Percentiles rank a stretch among this genome's conserved stretches.
Conservation (phyloP, 1,140 invertebrate genomes). For the Colletes gigas region DNA sequence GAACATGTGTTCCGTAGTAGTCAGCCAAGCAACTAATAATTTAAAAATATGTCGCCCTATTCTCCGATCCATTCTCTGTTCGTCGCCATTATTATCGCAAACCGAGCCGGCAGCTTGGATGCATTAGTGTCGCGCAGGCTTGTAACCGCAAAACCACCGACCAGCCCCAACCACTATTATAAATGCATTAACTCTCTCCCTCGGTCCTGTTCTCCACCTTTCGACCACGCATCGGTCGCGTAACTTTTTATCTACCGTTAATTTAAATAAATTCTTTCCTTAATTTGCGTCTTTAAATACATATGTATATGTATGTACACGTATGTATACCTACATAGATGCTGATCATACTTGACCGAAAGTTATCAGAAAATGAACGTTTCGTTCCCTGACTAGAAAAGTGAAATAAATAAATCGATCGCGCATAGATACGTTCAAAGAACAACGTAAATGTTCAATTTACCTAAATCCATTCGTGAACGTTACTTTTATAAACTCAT, state of each 20-base stretch:
- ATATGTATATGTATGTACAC: no score
- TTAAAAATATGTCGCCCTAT: slow-evolving; percentile 74
- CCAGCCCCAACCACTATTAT: slow-evolving; percentile 70
- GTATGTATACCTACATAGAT: no score
- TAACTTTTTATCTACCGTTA: slow-evolving; percentile 42
- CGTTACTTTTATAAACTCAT: no score
- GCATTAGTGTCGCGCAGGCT: slow-evolving; percentile 69
- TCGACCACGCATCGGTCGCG: slow-evolving; percentile 8
- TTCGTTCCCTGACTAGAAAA: no score
- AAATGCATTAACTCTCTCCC: slow-evolving; percentile 76
- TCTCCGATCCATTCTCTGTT: slow-evolving; percentile 37
- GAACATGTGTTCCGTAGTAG: slow-evolving; percentile 62
- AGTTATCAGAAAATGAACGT: no score
- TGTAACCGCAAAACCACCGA: slow-evolving; percentile 72
- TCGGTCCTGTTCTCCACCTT: slow-evolving; percentile 33
- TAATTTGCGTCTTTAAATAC: not conserved
- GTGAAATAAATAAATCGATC: no score
- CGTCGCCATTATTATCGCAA: slow-evolving; percentile 60
- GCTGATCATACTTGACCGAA: no score
- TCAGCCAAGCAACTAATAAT: slow-evolving; percentile 72
- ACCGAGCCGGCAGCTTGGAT: slow-evolving; percentile 54
- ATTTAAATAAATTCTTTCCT: slow-evolving; percentile 31
- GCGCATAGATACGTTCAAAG: no score
- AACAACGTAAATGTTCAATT: no score
- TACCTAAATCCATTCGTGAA: no score